Percentiles rank a stretch among this genome's conserved stretches.
Evolutionary conservation across 2,888 invertebrate genomes (phyloP).

Genomic region (Sarcophaga variegata): DNA sequence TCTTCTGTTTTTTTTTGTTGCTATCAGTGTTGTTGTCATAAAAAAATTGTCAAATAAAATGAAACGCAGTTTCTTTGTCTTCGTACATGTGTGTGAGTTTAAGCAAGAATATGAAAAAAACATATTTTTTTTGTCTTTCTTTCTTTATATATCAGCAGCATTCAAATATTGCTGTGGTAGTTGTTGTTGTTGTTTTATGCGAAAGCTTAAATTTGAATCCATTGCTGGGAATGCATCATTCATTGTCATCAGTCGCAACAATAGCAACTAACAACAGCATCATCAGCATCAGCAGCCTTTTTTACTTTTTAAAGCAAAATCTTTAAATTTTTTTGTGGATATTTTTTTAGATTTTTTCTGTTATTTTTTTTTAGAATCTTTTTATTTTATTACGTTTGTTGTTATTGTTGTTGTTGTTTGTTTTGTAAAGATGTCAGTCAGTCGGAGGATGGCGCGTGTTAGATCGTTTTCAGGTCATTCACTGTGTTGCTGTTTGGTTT

Average conservation of each 20-base stretch:
- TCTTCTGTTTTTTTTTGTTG: too few relatives aligned
- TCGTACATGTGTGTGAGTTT: too few relatives aligned
- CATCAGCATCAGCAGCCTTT: conserved; percentile 55
- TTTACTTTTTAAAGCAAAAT: conserved; percentile 45
- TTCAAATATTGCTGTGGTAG: too few relatives aligned
- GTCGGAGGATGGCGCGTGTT: conserved; percentile 75
- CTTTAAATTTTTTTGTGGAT: conserved; percentile 25
- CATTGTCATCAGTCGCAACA: background rate
- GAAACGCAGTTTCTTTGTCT: conserved; percentile 46
- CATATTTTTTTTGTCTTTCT: background rate
- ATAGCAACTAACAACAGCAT: conserved; percentile 59
- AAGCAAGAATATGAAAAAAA: conserved; percentile 3
- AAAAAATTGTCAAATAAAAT: conserved; percentile 38
- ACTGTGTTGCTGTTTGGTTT: conserved; percentile 75
- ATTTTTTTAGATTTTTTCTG: conserved; percentile 46
- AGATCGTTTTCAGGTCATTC: conserved; percentile 80
- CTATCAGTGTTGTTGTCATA: too few relatives aligned
- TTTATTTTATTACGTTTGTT: background rate
- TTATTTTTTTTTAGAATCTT: background rate
- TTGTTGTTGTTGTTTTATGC: background rate
- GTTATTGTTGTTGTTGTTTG: conserved; percentile 35
- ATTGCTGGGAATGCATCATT: conserved; percentile 18
- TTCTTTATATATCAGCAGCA: too few relatives aligned
- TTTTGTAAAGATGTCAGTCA: conserved; percentile 60
- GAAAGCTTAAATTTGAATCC: background rate